Base-by-base conservation (phyloP, 2,113 vertebrate genomes). In the Fulica atra region DNA sequence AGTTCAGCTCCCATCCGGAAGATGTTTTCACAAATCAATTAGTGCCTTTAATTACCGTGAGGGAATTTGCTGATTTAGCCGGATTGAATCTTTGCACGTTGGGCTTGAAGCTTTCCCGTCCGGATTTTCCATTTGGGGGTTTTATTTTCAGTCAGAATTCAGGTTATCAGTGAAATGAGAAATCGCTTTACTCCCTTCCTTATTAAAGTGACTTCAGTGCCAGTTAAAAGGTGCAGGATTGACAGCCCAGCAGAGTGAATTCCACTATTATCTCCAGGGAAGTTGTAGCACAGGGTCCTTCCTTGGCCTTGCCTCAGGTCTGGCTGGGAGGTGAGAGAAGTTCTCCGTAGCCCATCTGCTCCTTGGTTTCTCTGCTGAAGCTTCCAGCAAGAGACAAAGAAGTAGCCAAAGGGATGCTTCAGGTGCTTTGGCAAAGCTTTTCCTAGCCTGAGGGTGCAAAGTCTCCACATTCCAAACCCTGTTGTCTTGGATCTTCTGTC, bases 1-100 rank as follows among this genome's bases (percentile, higher is more conserved):
- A 56, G 44, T 88, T 92, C 84, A 91, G 76, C 81, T 90, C 57
- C 74, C 53, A 50, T 89, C 85, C 86, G 46, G 60, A 93, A 81
- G 72, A 89, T 84, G 56, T 77, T 93, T 94, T 82, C 93, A 88
- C 87, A 95, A 96, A 95, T 95, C 96, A 97, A 97, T 97, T 97
- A 97, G 89, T 79, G 59, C 54, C 65, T 94, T 94, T 94, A 96
- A 96, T 96, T 92, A 96, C 91, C 14, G 0, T 29, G 56, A 81
- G 77, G 88, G 92, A 88, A 89, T 95, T 94, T 80, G 61, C 87
- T 2, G 40, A 87, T 97, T 96, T 79, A 91, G 74, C 85, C 0
- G 1, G 85, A 95, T 84, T 93, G 91, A 94, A 66, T 79, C 88
- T 87, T 71, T 88, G 72, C 59, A 78, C 42, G 0, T 12, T 66